These are phyloP conservation scores for Notechis scutatus DNA, from an alignment of 2,113 vertebrate genomes.

Conservation along the genomic window DNA sequence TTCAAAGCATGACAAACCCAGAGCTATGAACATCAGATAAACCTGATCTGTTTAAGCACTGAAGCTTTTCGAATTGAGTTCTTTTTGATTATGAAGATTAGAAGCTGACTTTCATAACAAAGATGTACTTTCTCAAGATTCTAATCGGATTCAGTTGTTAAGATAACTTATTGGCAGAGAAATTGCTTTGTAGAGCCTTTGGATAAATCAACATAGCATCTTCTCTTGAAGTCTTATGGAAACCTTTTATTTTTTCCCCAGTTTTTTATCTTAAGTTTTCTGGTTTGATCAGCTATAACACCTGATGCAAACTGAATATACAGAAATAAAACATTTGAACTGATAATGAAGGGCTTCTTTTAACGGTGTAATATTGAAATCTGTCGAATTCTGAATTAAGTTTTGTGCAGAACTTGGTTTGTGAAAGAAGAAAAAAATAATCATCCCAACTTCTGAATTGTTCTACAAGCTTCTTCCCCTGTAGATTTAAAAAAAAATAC, in stretches of 20 bases:
- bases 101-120: background rate
- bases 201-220: background rate
- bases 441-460: conserved; percentile 8
- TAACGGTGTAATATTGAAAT: conserved; percentile 29
- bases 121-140: background rate
- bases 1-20: background rate
- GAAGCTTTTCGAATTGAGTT: background rate
- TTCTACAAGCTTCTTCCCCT: conserved; percentile 39
- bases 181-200: background rate
- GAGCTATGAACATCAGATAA: background rate
- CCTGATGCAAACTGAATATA: background rate
- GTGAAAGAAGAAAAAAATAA: conserved; percentile 11
- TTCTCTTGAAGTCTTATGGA: background rate
- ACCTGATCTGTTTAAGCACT: background rate
- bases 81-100: background rate
- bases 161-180: background rate
- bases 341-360: background rate
- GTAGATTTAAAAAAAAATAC: conserved; percentile 25
- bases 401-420: conserved; percentile 23
- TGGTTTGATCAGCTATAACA: background rate
- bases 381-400: conserved; percentile 55
- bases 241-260: background rate
- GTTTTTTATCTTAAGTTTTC: background rate
- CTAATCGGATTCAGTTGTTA: background rate
- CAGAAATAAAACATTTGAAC: background rate